A percentile compares a stretch with the other conserved stretches of the same genome.
Conservation (phyloP, 2,113 vertebrate genomes). For the Paraplagusia blochii region DNA sequence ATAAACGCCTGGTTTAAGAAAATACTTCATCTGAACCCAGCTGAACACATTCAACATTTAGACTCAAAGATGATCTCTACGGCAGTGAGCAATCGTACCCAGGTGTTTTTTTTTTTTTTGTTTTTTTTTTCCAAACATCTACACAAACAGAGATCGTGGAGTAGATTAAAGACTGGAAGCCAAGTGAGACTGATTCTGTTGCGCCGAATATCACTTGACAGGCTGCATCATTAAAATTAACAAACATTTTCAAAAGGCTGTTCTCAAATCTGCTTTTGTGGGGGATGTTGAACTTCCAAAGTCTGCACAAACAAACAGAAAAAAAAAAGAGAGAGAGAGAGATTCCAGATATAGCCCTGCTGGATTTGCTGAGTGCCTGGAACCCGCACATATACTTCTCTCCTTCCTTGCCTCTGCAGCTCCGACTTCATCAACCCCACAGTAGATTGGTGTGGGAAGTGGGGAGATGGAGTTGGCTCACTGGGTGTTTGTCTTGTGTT, state of each 20-base stretch:
- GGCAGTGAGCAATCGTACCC: not conserved
- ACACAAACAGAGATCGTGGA: constrained; percentile 1
- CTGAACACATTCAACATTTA: no score
- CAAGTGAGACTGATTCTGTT: constrained; percentile 20
- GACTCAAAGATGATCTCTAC: no score
- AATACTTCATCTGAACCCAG: no score
- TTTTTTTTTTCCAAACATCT: constrained; percentile 21
- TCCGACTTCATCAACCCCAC: constrained; percentile 19
- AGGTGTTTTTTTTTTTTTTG: constrained; percentile 8
- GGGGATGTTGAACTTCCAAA: constrained; percentile 8
- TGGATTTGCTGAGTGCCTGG: constrained; percentile 24
- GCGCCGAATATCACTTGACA: constrained; percentile 23
- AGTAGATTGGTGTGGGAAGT: constrained; percentile 23
- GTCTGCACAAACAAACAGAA: constrained; percentile 40
- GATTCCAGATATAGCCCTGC: constrained; percentile 19
- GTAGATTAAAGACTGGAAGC: constrained; percentile 7
- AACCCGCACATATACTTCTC: constrained; percentile 19
- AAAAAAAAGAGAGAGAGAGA: constrained; percentile 28
- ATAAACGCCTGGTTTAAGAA: no score
- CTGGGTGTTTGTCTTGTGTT: constrained; percentile 14
- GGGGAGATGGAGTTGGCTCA: constrained; percentile 13
- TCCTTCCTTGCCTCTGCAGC: constrained; percentile 7
- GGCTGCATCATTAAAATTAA: constrained; percentile 22
- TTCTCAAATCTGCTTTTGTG: constrained; percentile 24
- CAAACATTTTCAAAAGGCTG: constrained; percentile 3